phyloP scores from a whole-genome alignment of 2,888 invertebrate species.

The Mythimna loreyi region DNA sequence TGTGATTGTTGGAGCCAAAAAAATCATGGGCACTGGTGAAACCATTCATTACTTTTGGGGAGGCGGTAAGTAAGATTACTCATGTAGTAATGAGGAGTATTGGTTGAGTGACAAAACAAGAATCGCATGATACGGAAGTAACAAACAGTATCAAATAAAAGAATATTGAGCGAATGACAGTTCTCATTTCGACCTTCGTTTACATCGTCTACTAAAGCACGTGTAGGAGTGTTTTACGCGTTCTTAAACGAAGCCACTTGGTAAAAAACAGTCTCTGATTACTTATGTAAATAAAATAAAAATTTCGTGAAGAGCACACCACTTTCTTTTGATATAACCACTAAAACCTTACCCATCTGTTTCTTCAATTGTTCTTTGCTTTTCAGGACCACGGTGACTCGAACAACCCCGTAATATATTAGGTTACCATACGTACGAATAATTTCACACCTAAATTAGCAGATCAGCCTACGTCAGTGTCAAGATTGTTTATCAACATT shows the following conservation, averaged over 20 bases:
- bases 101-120: constrained; percentile 27
- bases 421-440: too few relatives aligned
- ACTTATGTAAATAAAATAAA: background rate
- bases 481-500: constrained; percentile 25
- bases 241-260: background rate
- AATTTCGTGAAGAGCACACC: background rate
- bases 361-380: too few relatives aligned
- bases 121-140: constrained; percentile 19
- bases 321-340: background rate
- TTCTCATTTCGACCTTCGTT: constrained; percentile 20
- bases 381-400: too few relatives aligned
- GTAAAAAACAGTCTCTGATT: background rate
- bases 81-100: constrained; percentile 43
- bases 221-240: background rate
- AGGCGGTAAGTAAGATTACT: constrained; percentile 45
- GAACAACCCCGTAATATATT: too few relatives aligned
- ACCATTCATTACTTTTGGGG: constrained; percentile 50
- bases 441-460: background rate
- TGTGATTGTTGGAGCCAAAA: constrained; percentile 50
- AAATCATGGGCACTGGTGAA: constrained; percentile 50
- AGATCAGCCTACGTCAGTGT: background rate
- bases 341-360: too few relatives aligned
- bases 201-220: background rate
- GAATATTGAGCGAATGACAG: constrained; percentile 8
- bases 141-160: constrained; percentile 21